These are phyloP conservation scores for Helicoverpa zea DNA, from an alignment of 1,140 invertebrate species.

Conservation along the genomic window DNA sequence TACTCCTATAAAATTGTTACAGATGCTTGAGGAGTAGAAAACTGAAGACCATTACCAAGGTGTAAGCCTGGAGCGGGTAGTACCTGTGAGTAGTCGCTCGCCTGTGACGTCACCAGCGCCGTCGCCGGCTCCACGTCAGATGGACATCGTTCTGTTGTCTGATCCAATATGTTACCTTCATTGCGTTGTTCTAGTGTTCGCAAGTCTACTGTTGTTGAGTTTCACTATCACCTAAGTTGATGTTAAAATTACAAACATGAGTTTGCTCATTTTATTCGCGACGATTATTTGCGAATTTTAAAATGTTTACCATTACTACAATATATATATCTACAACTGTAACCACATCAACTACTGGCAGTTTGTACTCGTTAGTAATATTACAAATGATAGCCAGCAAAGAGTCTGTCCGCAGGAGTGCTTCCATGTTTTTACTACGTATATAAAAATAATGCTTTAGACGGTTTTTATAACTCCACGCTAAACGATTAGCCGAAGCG, in stretches of 20 bases:
- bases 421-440: constrained; percentile 84
- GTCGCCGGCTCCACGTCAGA: constrained; percentile 34
- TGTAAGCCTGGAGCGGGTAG: constrained; percentile 61
- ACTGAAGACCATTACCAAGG: constrained; percentile 79
- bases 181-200: constrained; percentile 38
- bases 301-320: constrained; percentile 15
- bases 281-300: constrained; percentile 39
- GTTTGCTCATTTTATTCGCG: constrained; percentile 41
- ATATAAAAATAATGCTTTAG: constrained; percentile 77
- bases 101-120: constrained; percentile 46
- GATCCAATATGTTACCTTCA: background rate
- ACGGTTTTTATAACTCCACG: constrained; percentile 73
- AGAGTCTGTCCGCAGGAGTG: constrained; percentile 85
- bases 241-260: constrained; percentile 1
- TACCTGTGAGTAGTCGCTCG: constrained; percentile 42
- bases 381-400: constrained; percentile 70
- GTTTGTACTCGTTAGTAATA: constrained; percentile 32
- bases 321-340: constrained; percentile 55
- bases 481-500: constrained; percentile 62
- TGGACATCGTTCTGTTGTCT: constrained; percentile 40
- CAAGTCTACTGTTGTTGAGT: constrained; percentile 41
- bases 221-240: constrained; percentile 36
- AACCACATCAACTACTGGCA: constrained; percentile 42
- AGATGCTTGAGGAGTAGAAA: constrained; percentile 78
- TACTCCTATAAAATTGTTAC: constrained; percentile 16